A percentile compares a stretch with the other conserved stretches of the same genome.
Evolutionary conservation across 1,140 invertebrate genomes (phyloP).

Genomic region (Cyclargus thomasi): DNA sequence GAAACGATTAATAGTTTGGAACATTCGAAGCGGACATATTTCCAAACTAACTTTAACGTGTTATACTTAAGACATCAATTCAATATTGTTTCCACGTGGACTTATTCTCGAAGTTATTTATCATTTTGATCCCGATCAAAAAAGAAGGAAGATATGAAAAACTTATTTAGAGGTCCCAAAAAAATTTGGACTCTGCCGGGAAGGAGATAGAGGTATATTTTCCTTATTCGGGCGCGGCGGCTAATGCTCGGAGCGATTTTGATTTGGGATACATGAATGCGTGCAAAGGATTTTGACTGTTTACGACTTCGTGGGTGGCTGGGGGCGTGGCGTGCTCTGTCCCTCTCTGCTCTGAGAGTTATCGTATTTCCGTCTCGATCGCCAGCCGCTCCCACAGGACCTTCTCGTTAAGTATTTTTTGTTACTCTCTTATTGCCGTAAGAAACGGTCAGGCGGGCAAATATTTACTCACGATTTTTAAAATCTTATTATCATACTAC

Average conservation of each 20-base stretch:
- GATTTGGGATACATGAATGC: slow-evolving; percentile 72
- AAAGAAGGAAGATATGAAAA: slow-evolving; percentile 65
- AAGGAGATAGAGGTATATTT: slow-evolving; percentile 36
- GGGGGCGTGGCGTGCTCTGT: slow-evolving; percentile 59
- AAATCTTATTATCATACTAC: slow-evolving; percentile 66
- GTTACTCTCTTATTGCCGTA: slow-evolving; percentile 58
- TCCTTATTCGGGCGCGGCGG: slow-evolving; percentile 27
- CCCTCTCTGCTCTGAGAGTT: slow-evolving; percentile 32
- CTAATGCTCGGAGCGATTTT: slow-evolving; percentile 64
- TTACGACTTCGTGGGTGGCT: slow-evolving; percentile 72
- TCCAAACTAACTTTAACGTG: slow-evolving; percentile 29
- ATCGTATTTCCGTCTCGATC: slow-evolving; percentile 37
- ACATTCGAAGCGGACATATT: slow-evolving; percentile 4
- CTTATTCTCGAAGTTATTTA: slow-evolving; percentile 68
- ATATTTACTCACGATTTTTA: slow-evolving; percentile 73
- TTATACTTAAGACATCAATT: slow-evolving; percentile 72
- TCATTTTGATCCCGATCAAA: slow-evolving; percentile 69
- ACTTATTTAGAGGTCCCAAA: slow-evolving; percentile 57
- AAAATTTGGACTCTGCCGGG: slow-evolving; percentile 43
- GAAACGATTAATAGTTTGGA: slow-evolving; percentile 4
- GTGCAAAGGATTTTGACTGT: slow-evolving; percentile 72
- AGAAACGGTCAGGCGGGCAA: slow-evolving; percentile 68
- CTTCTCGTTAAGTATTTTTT: slow-evolving; percentile 71
- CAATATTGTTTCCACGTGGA: slow-evolving; percentile 55
- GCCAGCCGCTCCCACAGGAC: slow-evolving; percentile 67